Evolutionary conservation across 2,113 vertebrate species (phyloP).

Genomic region (Sphyrna mokarran): DNA sequence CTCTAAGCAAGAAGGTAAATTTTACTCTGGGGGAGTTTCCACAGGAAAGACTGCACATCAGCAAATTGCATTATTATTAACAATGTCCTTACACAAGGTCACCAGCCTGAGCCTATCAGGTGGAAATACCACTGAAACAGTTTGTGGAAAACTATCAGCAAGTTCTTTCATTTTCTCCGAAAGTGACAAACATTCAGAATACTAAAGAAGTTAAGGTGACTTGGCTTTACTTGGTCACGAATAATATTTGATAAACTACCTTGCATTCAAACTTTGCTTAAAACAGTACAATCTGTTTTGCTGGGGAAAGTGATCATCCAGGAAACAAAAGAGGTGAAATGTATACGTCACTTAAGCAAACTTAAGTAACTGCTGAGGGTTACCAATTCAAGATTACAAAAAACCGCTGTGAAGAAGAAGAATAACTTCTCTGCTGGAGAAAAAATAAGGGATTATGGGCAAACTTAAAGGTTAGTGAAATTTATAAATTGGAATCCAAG

Average conservation of each 20-base stretch:
- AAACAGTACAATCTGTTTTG: background rate
- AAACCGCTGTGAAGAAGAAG: background rate
- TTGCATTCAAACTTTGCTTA: background rate
- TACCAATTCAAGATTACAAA: slow-evolving; percentile 1
- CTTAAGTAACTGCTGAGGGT: slow-evolving; percentile 1
- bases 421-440: background rate
- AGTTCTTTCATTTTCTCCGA: background rate
- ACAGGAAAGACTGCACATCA: background rate
- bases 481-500: background rate
- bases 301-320: background rate
- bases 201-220: background rate
- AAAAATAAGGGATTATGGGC: background rate
- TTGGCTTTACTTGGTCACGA: background rate
- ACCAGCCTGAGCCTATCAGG: background rate
- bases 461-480: background rate
- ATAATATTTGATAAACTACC: slow-evolving; percentile 9
- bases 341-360: background rate
- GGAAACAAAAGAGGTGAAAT: background rate
- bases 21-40: background rate
- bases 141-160: background rate
- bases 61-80: slow-evolving; percentile 30
- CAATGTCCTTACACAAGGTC: slow-evolving; percentile 4
- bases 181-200: background rate
- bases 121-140: slow-evolving; percentile 6
- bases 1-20: background rate